Evolutionary conservation across 2,113 vertebrate species (phyloP), one percentile per base, ranked within the genome.

Genomic region (Chamaetylas fuelleborni): DNA sequence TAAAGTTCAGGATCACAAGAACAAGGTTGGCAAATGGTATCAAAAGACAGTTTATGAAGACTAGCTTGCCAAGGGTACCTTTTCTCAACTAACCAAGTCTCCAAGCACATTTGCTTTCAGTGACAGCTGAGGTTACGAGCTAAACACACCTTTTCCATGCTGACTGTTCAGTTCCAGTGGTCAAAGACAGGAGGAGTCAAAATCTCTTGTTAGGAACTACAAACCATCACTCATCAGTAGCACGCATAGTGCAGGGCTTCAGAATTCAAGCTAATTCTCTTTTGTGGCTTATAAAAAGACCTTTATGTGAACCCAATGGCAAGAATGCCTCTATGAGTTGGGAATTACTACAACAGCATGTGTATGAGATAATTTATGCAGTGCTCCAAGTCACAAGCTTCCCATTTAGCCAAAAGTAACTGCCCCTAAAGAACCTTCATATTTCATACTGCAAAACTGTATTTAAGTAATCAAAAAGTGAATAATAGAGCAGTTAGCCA

Each of bases 401-500:
- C 90, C 84, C 81, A 88, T 79, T 73, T 60, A 74, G 42, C 24
- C 0, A 0, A 88, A 93, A 95, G 74, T 86, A 94, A 95, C 90
- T 64, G n/a, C 15, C 53, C 48, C 60, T 61, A 72, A 84, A 90
- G 56, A 92, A 90, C 15, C 64, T 81, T 48, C 14, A 3, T 81
- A 96, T 88, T 93, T 94, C 82, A 88, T 18, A 81, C 48, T 14
- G n/a, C 43, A 88, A 96, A 96, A 67, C 43, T 28, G 12, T 79
- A 93, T 85, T 88, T 90, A 94, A 93, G 86, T 71, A 81, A 95
- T 95, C 82, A 90, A 92, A 88, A 94, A 93, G 64, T 86, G 76
- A 96, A 42, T 88, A 96, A 96, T 81, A 92, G 90, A 94, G 93
- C 90, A 95, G 88, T 96, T 96, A 97, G 40, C 11, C 42, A 83